Percentiles rank a stretch among this genome's conserved stretches.
Conservation (phyloP, 2,888 invertebrate genomes). For the Ormyrus thymus region DNA sequence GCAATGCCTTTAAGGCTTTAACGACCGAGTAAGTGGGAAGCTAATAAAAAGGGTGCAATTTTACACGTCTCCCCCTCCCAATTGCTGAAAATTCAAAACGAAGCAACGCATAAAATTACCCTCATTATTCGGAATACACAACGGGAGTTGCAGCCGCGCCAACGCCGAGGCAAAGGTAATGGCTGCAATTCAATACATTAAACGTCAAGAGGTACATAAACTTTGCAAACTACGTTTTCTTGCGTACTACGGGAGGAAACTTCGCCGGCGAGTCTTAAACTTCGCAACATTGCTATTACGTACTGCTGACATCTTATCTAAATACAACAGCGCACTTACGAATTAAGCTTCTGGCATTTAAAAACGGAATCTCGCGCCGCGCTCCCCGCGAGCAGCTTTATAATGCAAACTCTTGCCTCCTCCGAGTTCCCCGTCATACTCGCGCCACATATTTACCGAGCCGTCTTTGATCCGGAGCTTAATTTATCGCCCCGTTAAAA, state of each 20-base stretch:
- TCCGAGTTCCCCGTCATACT: no score
- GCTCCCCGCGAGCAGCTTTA: no score
- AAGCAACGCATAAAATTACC: neutral
- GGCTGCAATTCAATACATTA: constrained; percentile 32
- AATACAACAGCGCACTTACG: constrained; percentile 13
- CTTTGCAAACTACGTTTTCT: constrained; percentile 34
- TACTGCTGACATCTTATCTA: constrained; percentile 5
- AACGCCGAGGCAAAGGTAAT: constrained; percentile 16
- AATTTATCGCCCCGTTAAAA: neutral
- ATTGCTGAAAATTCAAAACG: no score
- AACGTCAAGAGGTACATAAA: constrained; percentile 26
- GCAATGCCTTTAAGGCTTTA: no score
- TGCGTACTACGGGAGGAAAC: constrained; percentile 25
- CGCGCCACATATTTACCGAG: no score
- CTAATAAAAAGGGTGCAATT: no score
- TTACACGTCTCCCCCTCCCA: no score
- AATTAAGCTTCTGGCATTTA: neutral
- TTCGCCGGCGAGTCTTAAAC: constrained; percentile 22
- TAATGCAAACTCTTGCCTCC: no score
- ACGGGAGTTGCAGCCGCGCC: neutral
- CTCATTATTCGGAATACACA: constrained; percentile 6
- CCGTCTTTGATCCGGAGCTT: no score
- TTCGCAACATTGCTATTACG: constrained; percentile 40
- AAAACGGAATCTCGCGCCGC: no score
- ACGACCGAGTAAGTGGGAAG: no score